Evolutionary conservation across 2,113 vertebrate genomes (phyloP), one percentile per base, ranked within the genome.

Genomic region (Nanger granti): DNA sequence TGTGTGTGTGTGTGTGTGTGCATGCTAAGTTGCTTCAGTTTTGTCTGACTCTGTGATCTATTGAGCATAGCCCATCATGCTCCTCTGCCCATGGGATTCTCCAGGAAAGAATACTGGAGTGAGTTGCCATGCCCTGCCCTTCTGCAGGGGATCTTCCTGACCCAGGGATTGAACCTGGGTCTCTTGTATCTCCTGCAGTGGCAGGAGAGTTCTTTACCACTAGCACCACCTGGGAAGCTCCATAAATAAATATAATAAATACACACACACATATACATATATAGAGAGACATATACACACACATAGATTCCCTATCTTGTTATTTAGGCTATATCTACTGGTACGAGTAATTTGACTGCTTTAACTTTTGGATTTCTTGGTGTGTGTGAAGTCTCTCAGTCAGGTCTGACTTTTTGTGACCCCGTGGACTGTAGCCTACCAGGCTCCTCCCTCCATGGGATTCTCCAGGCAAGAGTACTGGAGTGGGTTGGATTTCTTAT

Each of bases 281-380:
- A 34, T 0, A 62, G 3, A 41, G 3, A 41, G 41, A 66, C 15
- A 66, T 1, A 17, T 0, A 69, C 17, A 69, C 4, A 37, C 37
- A 76, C 22, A 24, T 7, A 44, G 66, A 24, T 66, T 44, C 0
- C 59, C 41, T 13, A 0, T 57, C 37, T 60, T 95, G 0, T 60
- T 31, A 26, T 86, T 82, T 90, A 44, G 60, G 6, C 62, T 86
- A 0, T 66, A 41, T 52, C 8, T 90, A 34, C 24, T 4, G 34
- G 34, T n/a, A 20, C 0, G 28, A 76, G 60, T 76, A n/a, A n/a
- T 82, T 94, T 92, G 66, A 28, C 26, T 49, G 24, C 12, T 60
- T 87, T 87, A 44, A 47, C 57, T 82, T 90, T n/a, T 62, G 22
- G 49, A 8, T 31, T 84, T 31, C 62, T 18, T 85, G 24, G 57